Conservation (phyloP, 2,797 vertebrate genomes). For the Phalloptychus januarius region DNA sequence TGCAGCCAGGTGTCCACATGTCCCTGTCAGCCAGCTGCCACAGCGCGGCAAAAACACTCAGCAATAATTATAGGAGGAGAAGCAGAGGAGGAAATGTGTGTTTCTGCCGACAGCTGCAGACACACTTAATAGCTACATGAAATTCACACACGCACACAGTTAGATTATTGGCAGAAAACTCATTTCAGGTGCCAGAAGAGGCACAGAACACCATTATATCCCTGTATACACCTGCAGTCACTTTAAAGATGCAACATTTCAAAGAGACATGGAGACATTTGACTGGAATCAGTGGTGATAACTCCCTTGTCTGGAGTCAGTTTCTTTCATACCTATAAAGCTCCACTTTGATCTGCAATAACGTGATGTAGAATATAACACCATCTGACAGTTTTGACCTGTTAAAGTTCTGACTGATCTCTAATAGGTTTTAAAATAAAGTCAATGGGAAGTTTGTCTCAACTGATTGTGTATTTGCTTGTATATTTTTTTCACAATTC, state of each 20-base stretch:
- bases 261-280: background rate
- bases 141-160: conserved; percentile 7
- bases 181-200: background rate
- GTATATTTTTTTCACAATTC: background rate
- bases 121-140: conserved; percentile 7
- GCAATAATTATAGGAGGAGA: conserved; percentile 45
- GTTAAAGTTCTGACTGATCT: background rate
- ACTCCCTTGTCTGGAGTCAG: background rate
- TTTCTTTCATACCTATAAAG: background rate
- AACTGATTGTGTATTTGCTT: background rate
- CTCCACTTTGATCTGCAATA: background rate
- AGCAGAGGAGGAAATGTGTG: conserved; percentile 15
- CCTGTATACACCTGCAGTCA: background rate
- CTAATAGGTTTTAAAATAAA: background rate
- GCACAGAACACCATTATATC: background rate
- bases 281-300: background rate
- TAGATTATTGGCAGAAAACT: background rate
- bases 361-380: background rate
- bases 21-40: conserved; percentile 51
- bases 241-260: background rate
- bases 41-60: conserved; percentile 43
- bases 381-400: background rate
- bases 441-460: background rate
- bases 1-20: conserved; percentile 34
- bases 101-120: conserved; percentile 19